phyloP scores from a whole-genome alignment of 2,888 invertebrate genomes.

The Lasioglossum zephyrum region DNA sequence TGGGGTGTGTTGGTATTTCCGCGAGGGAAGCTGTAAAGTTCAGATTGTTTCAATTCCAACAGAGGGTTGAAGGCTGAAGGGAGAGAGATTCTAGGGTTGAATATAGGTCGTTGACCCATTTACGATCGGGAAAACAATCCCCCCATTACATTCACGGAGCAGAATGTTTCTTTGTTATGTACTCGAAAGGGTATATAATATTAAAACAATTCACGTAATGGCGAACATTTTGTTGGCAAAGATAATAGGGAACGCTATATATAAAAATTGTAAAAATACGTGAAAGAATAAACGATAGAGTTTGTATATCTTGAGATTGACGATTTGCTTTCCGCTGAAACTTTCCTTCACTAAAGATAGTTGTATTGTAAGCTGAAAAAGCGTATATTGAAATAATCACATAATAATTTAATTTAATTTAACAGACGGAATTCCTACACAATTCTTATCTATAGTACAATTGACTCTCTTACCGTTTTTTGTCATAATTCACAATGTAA shows the following conservation, averaged over 20 bases:
- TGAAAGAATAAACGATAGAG: background rate
- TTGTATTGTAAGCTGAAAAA: background rate
- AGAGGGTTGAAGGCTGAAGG: conserved; percentile 20
- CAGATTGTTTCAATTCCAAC: conserved; percentile 7
- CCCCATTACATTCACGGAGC: background rate
- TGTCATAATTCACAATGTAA: background rate
- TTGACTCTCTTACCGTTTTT: background rate
- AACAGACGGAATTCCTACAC: too few species aligned
- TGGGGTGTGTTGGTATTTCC: background rate
- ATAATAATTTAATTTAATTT: too few species aligned
- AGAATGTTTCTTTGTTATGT: too few species aligned
- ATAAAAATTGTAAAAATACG: background rate
- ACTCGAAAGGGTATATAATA: background rate
- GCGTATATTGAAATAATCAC: background rate
- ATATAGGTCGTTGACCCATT: conserved; percentile 44
- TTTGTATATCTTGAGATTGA: background rate
- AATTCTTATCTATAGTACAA: background rate
- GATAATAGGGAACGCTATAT: background rate
- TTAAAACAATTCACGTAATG: background rate
- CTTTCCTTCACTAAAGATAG: background rate
- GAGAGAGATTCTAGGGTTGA: conserved; percentile 14
- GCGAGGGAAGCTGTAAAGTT: background rate
- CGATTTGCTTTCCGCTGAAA: background rate
- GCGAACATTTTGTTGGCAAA: too few species aligned
- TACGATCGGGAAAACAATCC: conserved; percentile 8